These are phyloP conservation scores for Vicugna pacos DNA, from an alignment of 2,113 vertebrate species.

Conservation along the genomic window DNA sequence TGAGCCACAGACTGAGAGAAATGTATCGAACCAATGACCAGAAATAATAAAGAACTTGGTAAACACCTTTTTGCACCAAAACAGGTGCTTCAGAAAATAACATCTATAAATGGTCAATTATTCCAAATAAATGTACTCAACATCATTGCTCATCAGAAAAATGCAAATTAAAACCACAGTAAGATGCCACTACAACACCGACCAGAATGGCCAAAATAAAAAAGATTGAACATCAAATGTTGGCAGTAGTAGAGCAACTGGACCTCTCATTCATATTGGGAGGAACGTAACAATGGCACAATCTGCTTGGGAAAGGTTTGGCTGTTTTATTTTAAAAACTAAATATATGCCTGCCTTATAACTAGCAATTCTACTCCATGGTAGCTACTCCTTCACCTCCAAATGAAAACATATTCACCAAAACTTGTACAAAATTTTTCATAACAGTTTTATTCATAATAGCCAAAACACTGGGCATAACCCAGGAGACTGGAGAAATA, in stretches of 20 bases:
- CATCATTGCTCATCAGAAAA: not conserved
- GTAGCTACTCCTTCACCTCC: no score
- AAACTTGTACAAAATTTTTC: not conserved
- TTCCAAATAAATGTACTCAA: not conserved
- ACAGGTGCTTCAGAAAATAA: not conserved
- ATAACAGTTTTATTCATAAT: not conserved
- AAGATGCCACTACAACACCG: not conserved
- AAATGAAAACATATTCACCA: not conserved
- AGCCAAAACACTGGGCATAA: not conserved
- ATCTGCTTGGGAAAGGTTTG: not conserved
- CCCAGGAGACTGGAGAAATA: not conserved
- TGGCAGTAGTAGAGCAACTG: not conserved
- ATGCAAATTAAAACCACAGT: not conserved
- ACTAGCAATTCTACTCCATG: not conserved
- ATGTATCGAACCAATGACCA: not conserved
- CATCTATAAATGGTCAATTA: not conserved
- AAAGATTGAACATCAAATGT: not conserved
- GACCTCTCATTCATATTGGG: not conserved
- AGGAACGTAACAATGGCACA: not conserved
- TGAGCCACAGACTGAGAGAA: not conserved
- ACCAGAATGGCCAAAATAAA: not conserved
- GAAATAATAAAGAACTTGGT: not conserved
- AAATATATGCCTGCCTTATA: not conserved
- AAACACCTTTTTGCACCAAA: not conserved
- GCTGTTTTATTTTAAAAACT: not conserved